phyloP scores from a whole-genome alignment of 1,140 invertebrate species.

The Rhyzopertha dominica region DNA sequence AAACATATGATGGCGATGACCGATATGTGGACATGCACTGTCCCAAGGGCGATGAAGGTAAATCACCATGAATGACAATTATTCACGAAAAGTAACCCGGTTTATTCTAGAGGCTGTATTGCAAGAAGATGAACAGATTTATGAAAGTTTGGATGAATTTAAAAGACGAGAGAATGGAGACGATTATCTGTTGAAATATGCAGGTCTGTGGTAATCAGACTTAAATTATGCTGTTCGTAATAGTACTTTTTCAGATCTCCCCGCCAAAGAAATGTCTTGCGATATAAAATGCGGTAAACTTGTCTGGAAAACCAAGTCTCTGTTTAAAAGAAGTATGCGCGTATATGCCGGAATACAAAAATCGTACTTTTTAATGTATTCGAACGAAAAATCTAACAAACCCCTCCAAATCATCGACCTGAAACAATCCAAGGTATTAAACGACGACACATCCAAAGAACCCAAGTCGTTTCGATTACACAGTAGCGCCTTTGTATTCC shows the following conservation, averaged over 20 bases:
- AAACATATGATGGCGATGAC: conserved; percentile 9
- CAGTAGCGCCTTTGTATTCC: too few relatives aligned
- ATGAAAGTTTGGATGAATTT: neutral
- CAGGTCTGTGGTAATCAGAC: neutral
- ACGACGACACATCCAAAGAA: too few relatives aligned
- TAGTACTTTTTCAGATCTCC: conserved; percentile 21
- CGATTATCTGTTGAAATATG: conserved; percentile 10
- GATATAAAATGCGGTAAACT: conserved; percentile 23
- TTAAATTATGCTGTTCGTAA: neutral
- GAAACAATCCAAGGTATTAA: too few relatives aligned
- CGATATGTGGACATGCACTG: conserved; percentile 23
- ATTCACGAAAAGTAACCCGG: conserved; percentile 8
- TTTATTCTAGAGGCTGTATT: neutral
- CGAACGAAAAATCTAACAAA: conserved; percentile 19
- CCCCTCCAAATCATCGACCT: conserved; percentile 23
- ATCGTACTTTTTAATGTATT: conserved; percentile 24
- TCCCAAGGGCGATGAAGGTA: too few relatives aligned
- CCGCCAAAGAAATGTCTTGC: conserved; percentile 16
- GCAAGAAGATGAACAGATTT: neutral
- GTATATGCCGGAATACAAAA: conserved; percentile 20
- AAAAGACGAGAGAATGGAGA: neutral
- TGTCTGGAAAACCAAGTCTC: conserved; percentile 19
- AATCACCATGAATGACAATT: too few relatives aligned
- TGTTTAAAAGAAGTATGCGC: conserved; percentile 19
- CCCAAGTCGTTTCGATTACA: too few relatives aligned